Conservation (phyloP, 2,113 vertebrate genomes). For the Pagrus major region DNA sequence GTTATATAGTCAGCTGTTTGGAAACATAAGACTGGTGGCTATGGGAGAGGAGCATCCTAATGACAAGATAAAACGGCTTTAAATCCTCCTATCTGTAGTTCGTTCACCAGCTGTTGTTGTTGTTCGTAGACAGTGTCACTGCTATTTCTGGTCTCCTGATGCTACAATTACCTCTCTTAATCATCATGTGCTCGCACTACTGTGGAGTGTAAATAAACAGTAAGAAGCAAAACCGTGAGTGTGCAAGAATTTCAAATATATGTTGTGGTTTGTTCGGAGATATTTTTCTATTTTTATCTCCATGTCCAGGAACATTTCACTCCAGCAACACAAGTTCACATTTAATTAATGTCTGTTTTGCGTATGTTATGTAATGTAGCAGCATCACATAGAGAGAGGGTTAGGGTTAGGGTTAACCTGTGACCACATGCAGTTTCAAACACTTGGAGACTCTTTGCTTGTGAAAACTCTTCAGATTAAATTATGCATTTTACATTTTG, state of each 20-base stretch:
- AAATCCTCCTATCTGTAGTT: constrained; percentile 3
- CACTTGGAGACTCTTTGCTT: background rate
- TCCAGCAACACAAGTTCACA: background rate
- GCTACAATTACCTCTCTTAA: background rate
- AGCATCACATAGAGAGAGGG: background rate
- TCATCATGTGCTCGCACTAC: background rate
- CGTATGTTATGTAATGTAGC: too few species aligned
- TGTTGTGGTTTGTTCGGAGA: background rate
- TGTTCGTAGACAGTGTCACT: constrained; percentile 9
- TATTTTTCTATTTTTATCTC: background rate
- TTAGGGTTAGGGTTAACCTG: too few species aligned
- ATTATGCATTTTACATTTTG: background rate
- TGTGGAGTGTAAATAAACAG: constrained; percentile 11
- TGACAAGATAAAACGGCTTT: background rate
- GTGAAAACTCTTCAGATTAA: background rate
- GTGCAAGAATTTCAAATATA: background rate
- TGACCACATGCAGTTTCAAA: background rate
- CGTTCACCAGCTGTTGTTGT: constrained; percentile 14
- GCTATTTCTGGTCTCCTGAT: constrained; percentile 5
- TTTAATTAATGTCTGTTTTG: background rate
- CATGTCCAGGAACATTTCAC: background rate
- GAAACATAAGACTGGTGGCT: background rate
- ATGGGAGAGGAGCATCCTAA: background rate
- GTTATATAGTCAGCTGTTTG: background rate
- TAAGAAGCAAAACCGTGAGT: background rate